Base-by-base conservation (phyloP, 1,140 invertebrate genomes). In the Drosophila setifemur region DNA sequence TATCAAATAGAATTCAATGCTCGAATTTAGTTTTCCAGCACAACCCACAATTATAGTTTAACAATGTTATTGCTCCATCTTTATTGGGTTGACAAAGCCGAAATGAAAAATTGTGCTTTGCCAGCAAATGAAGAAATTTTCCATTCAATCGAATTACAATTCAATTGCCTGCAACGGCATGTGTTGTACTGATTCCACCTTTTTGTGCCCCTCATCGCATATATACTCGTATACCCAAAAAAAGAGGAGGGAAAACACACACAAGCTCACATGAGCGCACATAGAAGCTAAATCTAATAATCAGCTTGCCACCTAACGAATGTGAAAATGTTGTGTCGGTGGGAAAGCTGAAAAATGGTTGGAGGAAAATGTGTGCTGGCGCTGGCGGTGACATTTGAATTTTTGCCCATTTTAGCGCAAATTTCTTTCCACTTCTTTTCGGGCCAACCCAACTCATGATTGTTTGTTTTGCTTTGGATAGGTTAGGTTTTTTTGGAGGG, bases 131-230 rank as follows among this genome's bases (percentile, higher is more conserved):
- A 61, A 77, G 18, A 29, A 57, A 75, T 73, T 73, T 60, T 71
- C 69, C 73, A 64, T 83, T 52, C 33, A 52, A 50, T 45, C 12
- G 39, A 82, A 82, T 83, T 63, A 83, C 79, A 83, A 82, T 83
- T 77, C 52, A 73, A 83, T 83, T 73, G 78, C 57, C 45, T 40
- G 50, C 61, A 60, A 64, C 14, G 37, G 49, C 57, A 77, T 52
- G 61, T 83, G 73, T 67, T 60, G 53, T 16, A 35, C 14, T 61
- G 19, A 29, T 33, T 5, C 8, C 33, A 11, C 11, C 19, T 31
- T 29, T 14, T 21, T 44, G 44, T 42, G 8, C 4, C n/a, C 9
- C 18, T 33, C 2, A n/a, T 31, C 28, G 16, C 16, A 6, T n/a
- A 18, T 4, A 0, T 6, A 7, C 7, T 16, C 6, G 7, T 11